Base-by-base conservation (phyloP, 2,888 invertebrate genomes). In the Diplolepis rosae region DNA sequence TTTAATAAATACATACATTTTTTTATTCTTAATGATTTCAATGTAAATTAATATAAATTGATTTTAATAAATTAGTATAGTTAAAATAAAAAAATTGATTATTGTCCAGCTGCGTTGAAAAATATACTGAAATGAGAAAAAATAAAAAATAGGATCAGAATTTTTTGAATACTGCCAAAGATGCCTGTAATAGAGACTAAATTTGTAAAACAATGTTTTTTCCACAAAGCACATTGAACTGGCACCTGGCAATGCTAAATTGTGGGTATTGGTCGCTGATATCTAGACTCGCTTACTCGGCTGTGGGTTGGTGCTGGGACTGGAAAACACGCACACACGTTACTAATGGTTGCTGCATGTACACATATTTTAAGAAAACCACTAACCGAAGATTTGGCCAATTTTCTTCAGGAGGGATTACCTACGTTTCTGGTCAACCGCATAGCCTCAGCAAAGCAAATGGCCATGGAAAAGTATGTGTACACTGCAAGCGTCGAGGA, bases 361-460 rank as follows among this genome's bases (percentile, higher is more conserved):
- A 84, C 83, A 85, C 81, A 81, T 79, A 79, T 77, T 73, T 75
- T 69, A 72, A 66, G 65, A 77, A 66, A 66, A 76, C 84, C 80
- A 87, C 85, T 87, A 87, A 87, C 84, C 80, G 84, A 77, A 78
- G 71, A 77, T 87, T 87, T 87, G 87, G 87, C 85, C 85, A 84
- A 84, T 87, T 87, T 87, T 88, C 87, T 88, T 82, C 87, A 88
- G 88, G 88, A 88, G 86, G 87, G 84, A 85, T 85, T 82, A 84
- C 87, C 81, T 88, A 87, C 87, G 83, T 87, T 84, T 84, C 88
- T 81, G 88, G 88, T 84, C 88, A 88, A 80, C 88, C 88, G 79
- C 89, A 89, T 85, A 89, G 88, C 80, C 89, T 89, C 85, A 88
- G 87, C 88, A 89, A 89, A 85, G 88, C 89, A 78, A 88, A 88